These are phyloP conservation scores for Gonatopus flavifemur DNA, from an alignment of 1,140 invertebrate species.

Conservation along the genomic window DNA sequence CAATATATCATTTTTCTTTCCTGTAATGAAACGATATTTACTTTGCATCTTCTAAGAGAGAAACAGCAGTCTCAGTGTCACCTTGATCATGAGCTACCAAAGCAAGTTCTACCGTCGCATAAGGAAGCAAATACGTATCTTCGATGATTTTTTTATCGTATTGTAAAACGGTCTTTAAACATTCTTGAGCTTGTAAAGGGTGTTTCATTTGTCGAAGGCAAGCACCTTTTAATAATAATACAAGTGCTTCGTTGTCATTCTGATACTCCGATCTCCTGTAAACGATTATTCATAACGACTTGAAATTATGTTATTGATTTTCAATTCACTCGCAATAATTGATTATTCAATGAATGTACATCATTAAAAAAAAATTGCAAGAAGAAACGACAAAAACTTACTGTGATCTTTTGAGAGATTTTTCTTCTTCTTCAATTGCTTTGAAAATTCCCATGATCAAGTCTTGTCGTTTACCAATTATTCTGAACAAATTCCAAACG, in stretches of 20 bases:
- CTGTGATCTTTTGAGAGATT: conserved; percentile 40
- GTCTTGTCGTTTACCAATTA: conserved; percentile 73
- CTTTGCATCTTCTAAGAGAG: conserved; percentile 82
- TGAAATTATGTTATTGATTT: conserved; percentile 7
- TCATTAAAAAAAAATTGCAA: background rate
- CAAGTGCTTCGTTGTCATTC: conserved; percentile 77
- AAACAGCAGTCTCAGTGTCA: conserved; percentile 67
- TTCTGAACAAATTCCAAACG: conserved; percentile 91
- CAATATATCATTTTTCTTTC: too few relatives aligned
- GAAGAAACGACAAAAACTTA: conserved; percentile 26
- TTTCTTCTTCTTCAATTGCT: conserved; percentile 69
- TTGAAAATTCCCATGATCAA: conserved; percentile 72
- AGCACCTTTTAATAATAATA: conserved; percentile 80
- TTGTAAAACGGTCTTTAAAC: conserved; percentile 68
- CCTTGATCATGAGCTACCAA: conserved; percentile 72
- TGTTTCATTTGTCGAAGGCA: conserved; percentile 77
- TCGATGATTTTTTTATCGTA: conserved; percentile 80
- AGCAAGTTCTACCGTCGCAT: conserved; percentile 83
- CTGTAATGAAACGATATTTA: conserved; percentile 61
- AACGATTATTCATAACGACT: conserved; percentile 5
- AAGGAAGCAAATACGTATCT: conserved; percentile 85
- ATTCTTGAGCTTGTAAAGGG: conserved; percentile 74
- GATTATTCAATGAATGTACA: conserved; percentile 5
- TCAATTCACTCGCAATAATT: background rate
- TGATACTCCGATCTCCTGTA: conserved; percentile 63